Base-by-base conservation (phyloP, 2,888 invertebrate species). In the Dascillus cervinus region DNA sequence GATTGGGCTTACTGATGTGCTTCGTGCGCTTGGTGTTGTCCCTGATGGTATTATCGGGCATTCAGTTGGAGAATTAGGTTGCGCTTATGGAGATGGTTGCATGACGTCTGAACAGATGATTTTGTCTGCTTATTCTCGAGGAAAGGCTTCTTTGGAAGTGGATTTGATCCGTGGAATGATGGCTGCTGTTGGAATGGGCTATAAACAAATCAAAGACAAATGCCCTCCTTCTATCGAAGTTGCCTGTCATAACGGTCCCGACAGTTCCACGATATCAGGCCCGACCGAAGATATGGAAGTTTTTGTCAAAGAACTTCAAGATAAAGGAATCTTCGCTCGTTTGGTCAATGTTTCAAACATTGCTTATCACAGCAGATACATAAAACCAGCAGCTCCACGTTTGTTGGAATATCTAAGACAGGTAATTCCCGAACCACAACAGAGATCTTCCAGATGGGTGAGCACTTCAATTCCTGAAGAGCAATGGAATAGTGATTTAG, bases 61-160 rank as follows among this genome's bases (percentile, higher is more conserved):
- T 64, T 94, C 94, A 4, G 87, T 91, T 0, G 96, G 96, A 11
- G 96, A 96, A 62, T 69, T 96, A 3, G 92, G 89, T 1, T 95
- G 96, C 62, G 92, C 88, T 0, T 96, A 96, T 65, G 92, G 91
- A 2, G 96, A 96, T 60, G 90, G 88, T 0, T 85, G 88, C 46
- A 75, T 95, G 46, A 87, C 89, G 0, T 77, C 82, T 0, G 86
- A 90, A 52, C 83, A 94, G 66, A 84, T 87, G 70, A 79, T 94
- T 36, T 63, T 89, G 4, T 74, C 82, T 0, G 83, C 92, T 0
- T 91, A 90, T 62, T 84, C 82, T 59, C 72, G 91, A 50, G 90
- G 89, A 1, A 68, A 75, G 37, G 82, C 84, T 1, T 82, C 83
- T 13, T 57, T 81, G 8, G 82, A 86, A 44, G 75, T 79, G 0